Base-by-base conservation (phyloP, 2,113 vertebrate species). In the Vidua chalybeata region DNA sequence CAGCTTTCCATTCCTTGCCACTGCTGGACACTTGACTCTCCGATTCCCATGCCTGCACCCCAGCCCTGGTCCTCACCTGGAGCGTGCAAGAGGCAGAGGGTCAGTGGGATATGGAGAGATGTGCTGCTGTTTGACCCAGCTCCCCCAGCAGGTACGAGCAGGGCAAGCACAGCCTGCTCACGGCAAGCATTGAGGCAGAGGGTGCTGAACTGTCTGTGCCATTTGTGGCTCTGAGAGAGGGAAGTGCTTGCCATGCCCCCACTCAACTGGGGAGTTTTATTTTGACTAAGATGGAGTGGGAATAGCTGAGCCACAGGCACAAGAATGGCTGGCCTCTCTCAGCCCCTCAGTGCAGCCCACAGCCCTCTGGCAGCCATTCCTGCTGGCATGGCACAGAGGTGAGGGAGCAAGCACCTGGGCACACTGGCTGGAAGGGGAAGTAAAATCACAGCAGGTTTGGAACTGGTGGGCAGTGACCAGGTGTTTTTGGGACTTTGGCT, bases 271-370 rank as follows among this genome's bases (percentile, higher is more conserved):
- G 26, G 52, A 86, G 56, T 69, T 90, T 64, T 92, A 66, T 39
- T 90, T 82, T 95, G 61, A 72, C 58, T 81, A n/a, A 79, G 41
- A 35, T 3, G 4, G 45, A 52, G 33, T 19, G 48, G 41, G 27
- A 75, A 87, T 73, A 68, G 87, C 49, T 35, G 82, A 95, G 55
- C 74, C 85, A 87, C 18, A 35, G 26, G 45, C 0, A 1, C 12
- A 51, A 80, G 64, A 68, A 64, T 13, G 1, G 30, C 41, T 0
- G 0, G 11, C 55, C n/a, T 76, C 41, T 30, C 0, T 0, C 35
- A 45, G 66, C 20, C 72, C 23, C 12, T 81, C 7, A 0, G 3
- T 10, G 41, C 39, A 74, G 28, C 62, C 56, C 0, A 2, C 31
- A 58, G 51, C 11, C 4, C 12, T 20, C 30, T 0, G 2, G 15